Evolutionary conservation across 2,113 vertebrate species (phyloP), one percentile per base, ranked within the genome.

Genomic region (Verasper variegatus): DNA sequence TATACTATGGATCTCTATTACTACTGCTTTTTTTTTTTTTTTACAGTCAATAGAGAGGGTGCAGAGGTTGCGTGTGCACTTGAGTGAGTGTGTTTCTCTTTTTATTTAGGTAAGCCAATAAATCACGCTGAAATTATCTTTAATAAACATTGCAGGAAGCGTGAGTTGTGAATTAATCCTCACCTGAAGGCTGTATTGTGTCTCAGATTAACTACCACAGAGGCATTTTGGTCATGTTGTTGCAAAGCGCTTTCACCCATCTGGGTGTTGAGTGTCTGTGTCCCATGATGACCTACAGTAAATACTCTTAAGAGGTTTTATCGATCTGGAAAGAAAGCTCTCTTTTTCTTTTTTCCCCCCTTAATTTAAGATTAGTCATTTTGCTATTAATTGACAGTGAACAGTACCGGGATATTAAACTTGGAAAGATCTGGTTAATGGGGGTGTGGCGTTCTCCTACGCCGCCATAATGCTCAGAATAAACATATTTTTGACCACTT

Each of bases 91-190:
- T 52, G 20, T 62, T 59, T 82, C n/a, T 80, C 45, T 76, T 87
- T 71, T 88, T 74, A 73, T 67, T 71, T 76, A 81, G 42, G 63
- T 27, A 54, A 60, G 54, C 27, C 65, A 78, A 80, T 86, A 82
- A 63, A 80, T 84, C 66, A 66, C 20, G 55, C 40, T 66, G 69
- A 64, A 81, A 88, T 83, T 21, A 85, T 72, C 58, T 76, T 85
- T 67, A 68, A 11, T 21, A 24, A 73, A 47, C 76, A 74, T 57
- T 49, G 42, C 20, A 35, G 54, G 45, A 40, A 77, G 58, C 69
- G 60, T 49, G 74, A 0, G 0, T 42, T 61, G 66, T 58, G 75
- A 80, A 78, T 71, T 17, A 64, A 74, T 68, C 65, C 56, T 86
- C 45, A 5, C 37, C 2, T 49, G 8, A 62, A 49, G 60, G 54